Evolutionary conservation across 2,797 vertebrate species (phyloP), one percentile per base, ranked within the genome.

Genomic region (Buceros bicornis): DNA sequence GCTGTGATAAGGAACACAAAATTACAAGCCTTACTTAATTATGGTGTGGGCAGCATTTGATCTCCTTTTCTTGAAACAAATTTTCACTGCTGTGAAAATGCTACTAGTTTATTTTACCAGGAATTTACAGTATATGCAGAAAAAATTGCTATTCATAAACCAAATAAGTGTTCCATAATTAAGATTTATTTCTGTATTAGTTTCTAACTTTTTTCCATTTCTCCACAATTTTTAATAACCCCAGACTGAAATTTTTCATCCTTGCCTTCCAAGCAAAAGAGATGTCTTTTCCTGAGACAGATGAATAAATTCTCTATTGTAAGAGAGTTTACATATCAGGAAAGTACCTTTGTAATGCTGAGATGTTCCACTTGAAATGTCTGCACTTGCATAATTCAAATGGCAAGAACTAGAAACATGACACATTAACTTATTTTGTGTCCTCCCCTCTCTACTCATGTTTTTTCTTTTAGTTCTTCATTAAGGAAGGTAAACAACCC

Each of bases 11-110:
- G 50, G 31, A 90, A 71, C 18, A 69, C 6, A 40, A 73, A 84
- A 91, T 93, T 86, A 70, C 29, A 83, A 80, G 35, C 21, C 67
- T 81, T 71, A 22, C 64, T 74, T 88, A 87, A 89, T 89, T 95
- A 82, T 62, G 45, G 35, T 57, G 37, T 50, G 26, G 48, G 73
- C 18, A 91, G 64, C 16, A 43, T 64, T 77, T 92, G 42, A 60
- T 70, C 31, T 90, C 29, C 24, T 81, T 93, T 69, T 62, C 73
- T 87, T 94, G 73, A 94, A 96, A 89, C n/a, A 94, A 94, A 19
- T 86, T 92, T 80, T 71, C 61, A 78, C 18, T 58, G 47, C 54
- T 54, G 45, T 76, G 53, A 82, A 90, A 92, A 53, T 10, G 10
- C 47, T 72, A 77, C 31, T 66, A 33, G 8, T 62, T 93, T 60